Conservation (phyloP, 1,140 invertebrate species). For the Neomicropteryx cornuta region DNA sequence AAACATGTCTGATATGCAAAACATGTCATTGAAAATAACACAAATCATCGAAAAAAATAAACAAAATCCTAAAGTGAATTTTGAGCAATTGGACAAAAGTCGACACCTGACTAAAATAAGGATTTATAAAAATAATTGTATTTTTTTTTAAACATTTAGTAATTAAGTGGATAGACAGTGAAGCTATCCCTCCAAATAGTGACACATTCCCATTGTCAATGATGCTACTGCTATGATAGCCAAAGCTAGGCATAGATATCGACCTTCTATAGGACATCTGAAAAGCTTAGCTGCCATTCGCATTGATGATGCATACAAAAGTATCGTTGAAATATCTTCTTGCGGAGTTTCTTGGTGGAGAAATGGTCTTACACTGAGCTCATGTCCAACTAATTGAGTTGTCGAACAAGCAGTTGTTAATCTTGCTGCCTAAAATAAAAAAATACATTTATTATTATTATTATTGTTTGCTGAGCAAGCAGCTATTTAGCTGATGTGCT, state of each 20-base stretch:
- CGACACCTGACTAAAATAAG: too few species aligned
- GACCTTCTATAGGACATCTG: constrained; percentile 54
- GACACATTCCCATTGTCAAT: constrained; percentile 58
- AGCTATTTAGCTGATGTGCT: too few species aligned
- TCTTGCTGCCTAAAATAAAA: constrained; percentile 52
- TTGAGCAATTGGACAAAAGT: too few species aligned
- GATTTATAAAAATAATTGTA: too few species aligned
- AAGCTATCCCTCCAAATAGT: constrained; percentile 36
- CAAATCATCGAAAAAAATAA: too few species aligned
- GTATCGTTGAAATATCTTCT: constrained; percentile 60
- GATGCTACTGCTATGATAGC: constrained; percentile 44
- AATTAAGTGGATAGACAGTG: too few species aligned
- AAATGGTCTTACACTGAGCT: constrained; percentile 64
- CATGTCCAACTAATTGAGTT: constrained; percentile 60
- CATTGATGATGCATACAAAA: constrained; percentile 65
- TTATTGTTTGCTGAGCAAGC: too few species aligned
- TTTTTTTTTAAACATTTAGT: too few species aligned
- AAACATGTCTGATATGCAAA: too few species aligned
- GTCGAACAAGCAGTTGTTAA: constrained; percentile 61
- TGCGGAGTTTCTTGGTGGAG: constrained; percentile 63
- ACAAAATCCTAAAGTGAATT: too few species aligned
- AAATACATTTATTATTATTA: constrained; percentile 7
- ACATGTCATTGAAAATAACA: too few species aligned
- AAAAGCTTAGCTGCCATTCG: constrained; percentile 62
- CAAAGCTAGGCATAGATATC: constrained; percentile 52